These are phyloP conservation scores for Nineta flava DNA, from an alignment of 2,888 invertebrate genomes.

Conservation along the genomic window DNA sequence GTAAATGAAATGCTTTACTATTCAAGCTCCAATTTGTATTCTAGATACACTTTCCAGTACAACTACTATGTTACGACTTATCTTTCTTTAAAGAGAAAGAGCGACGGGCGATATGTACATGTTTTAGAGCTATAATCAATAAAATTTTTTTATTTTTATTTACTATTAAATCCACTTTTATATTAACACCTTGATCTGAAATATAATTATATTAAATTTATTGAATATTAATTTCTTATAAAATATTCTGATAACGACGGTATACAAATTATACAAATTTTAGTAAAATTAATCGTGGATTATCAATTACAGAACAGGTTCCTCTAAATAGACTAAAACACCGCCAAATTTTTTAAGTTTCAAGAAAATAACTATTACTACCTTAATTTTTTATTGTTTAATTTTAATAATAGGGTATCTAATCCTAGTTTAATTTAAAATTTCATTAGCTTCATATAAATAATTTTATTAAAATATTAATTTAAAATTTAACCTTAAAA, in stretches of 20 bases:
- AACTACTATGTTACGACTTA: constrained; percentile 72
- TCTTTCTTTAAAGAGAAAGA: constrained; percentile 47
- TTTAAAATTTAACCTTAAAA: constrained; percentile 42
- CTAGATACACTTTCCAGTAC: constrained; percentile 60
- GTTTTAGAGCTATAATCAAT: constrained; percentile 47
- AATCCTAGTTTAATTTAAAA: constrained; percentile 41
- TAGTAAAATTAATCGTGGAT: constrained; percentile 39
- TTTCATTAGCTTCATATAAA: constrained; percentile 29
- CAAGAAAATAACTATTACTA: constrained; percentile 41
- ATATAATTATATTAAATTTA: constrained; percentile 30
- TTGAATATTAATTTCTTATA: constrained; percentile 33
- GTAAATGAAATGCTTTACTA: constrained; percentile 46
- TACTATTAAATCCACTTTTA: constrained; percentile 53
- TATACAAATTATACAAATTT: constrained; percentile 29
- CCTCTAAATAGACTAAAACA: constrained; percentile 54
- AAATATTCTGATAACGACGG: constrained; percentile 27
- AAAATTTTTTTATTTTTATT: constrained; percentile 33
- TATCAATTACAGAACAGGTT: constrained; percentile 53
- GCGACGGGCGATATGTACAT: constrained; percentile 70
- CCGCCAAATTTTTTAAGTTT: constrained; percentile 56
- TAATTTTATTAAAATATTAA: constrained; percentile 25
- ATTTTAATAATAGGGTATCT: constrained; percentile 49
- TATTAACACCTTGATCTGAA: constrained; percentile 56
- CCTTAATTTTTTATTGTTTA: constrained; percentile 29
- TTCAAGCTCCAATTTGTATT: constrained; percentile 45